Base-by-base conservation (phyloP, 2,888 invertebrate genomes). In the Caenorhabditis japonica region DNA sequence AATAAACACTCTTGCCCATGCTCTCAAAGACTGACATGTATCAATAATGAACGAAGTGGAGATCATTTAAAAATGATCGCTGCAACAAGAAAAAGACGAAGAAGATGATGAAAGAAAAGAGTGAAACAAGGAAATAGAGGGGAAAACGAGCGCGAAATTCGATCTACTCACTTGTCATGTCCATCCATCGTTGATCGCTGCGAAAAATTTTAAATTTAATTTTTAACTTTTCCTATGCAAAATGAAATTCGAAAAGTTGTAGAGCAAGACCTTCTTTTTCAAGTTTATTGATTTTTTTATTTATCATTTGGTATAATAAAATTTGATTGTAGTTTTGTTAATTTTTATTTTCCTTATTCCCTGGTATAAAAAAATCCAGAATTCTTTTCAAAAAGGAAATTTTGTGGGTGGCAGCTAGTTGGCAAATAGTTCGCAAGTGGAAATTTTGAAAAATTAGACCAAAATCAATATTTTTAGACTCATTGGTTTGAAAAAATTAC, bases 191-290 rank as follows among this genome's bases (percentile, higher is more conserved):
- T 27, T 47, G 39, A 49, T 41, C 47, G 51, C n/a, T n/a, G n/a
- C n/a, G n/a, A n/a, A n/a, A n/a, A n/a, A n/a, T n/a, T n/a, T n/a
- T 5, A 41, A 60, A 60, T 49, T 60, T 23, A 33, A 60, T 60
- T 60, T 60, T 43, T 41, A 60, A 60, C 41, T 34, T 44, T 25
- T 30, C 30, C 7, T 10, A 30, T 30, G 30, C 10, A 5, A 30
- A 30, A 30, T 30, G 30, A n/a, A n/a, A n/a, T 39, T 5, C 13
- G 39, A 39, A 13, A 39, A 39, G n/a, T n/a, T n/a, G n/a, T n/a
- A n/a, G n/a, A n/a, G n/a, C n/a, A n/a, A n/a, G n/a, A n/a, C n/a
- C n/a, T n/a, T 8, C 15, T 39, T 39, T n/a, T 39, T 39, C 39
- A n/a, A 39, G 13, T 4, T 39, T 39, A 8, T 39, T 30, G 30